phyloP scores from a whole-genome alignment of 2,888 invertebrate genomes.

The Charanyca ferruginea region DNA sequence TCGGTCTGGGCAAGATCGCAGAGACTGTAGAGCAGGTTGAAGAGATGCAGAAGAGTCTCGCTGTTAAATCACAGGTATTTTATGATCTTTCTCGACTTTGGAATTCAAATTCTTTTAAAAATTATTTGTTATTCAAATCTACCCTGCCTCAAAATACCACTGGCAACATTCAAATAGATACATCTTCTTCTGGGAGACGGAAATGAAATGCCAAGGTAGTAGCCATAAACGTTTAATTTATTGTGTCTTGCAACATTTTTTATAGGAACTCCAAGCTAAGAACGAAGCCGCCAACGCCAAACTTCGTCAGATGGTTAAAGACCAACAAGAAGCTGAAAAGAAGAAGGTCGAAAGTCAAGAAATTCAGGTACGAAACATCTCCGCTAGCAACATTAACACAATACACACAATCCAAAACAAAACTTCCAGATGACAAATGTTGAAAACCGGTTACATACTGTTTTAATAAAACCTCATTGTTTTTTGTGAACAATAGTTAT shows the following conservation, averaged over 20 bases:
- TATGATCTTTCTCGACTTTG: background rate
- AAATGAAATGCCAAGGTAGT: background rate
- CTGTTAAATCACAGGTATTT: constrained; percentile 96
- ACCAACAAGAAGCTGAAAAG: constrained; percentile 99
- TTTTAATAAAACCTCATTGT: background rate
- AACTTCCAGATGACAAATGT: background rate
- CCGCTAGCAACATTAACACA: background rate
- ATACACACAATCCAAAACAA: background rate
- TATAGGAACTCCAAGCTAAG: constrained; percentile 97
- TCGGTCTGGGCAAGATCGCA: constrained; percentile 99
- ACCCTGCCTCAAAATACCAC: no score
- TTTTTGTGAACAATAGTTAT: background rate
- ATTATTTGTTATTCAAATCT: no score
- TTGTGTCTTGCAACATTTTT: background rate
- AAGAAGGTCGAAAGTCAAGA: constrained; percentile 99
- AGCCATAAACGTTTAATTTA: background rate
- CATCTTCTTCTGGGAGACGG: background rate
- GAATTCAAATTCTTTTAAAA: no score
- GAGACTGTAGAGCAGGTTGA: constrained; percentile 99
- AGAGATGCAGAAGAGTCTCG: constrained; percentile 99
- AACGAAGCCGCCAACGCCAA: constrained; percentile 99
- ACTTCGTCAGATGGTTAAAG: constrained; percentile 99
- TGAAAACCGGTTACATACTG: no score
- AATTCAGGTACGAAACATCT: constrained; percentile 92
- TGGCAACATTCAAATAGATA: no score